These are phyloP conservation scores for Ericerus pela DNA, from an alignment of 1,140 invertebrate genomes.

Conservation along the genomic window DNA sequence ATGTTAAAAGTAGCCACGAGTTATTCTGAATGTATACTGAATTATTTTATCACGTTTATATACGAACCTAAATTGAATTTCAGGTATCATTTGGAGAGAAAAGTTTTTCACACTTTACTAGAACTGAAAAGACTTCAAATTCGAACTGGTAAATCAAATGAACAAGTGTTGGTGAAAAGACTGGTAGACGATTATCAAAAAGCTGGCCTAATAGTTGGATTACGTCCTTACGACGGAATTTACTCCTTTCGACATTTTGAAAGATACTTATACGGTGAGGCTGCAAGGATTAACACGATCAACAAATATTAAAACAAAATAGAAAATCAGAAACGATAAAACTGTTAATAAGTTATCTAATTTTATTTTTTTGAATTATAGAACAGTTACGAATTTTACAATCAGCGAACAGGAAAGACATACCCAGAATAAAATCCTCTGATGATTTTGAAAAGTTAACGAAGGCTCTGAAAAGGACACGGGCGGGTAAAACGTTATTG, in stretches of 20 bases:
- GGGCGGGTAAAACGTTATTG: constrained; percentile 25
- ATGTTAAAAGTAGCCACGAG: too few species aligned
- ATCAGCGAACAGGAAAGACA: constrained; percentile 36
- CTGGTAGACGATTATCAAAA: constrained; percentile 62
- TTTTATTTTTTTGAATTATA: constrained; percentile 22
- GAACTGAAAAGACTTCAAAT: constrained; percentile 87
- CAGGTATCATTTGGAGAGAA: constrained; percentile 76
- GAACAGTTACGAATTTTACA: constrained; percentile 64
- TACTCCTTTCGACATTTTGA: constrained; percentile 77
- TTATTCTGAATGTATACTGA: too few species aligned
- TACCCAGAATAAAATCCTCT: constrained; percentile 34
- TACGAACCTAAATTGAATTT: too few species aligned
- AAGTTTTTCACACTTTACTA: constrained; percentile 85
- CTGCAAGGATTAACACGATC: neutral
- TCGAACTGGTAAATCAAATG: constrained; percentile 71
- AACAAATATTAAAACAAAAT: too few species aligned
- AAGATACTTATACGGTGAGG: constrained; percentile 68
- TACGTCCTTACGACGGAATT: constrained; percentile 51
- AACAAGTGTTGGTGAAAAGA: constrained; percentile 75
- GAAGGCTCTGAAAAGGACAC: constrained; percentile 30
- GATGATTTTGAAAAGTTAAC: constrained; percentile 45
- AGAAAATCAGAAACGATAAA: too few species aligned
- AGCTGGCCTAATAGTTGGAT: constrained; percentile 51
- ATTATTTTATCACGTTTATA: too few species aligned
- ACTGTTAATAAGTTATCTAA: too few species aligned